phyloP scores from a whole-genome alignment of 1,140 invertebrate species.

The Meloidogyne hapla region DNA sequence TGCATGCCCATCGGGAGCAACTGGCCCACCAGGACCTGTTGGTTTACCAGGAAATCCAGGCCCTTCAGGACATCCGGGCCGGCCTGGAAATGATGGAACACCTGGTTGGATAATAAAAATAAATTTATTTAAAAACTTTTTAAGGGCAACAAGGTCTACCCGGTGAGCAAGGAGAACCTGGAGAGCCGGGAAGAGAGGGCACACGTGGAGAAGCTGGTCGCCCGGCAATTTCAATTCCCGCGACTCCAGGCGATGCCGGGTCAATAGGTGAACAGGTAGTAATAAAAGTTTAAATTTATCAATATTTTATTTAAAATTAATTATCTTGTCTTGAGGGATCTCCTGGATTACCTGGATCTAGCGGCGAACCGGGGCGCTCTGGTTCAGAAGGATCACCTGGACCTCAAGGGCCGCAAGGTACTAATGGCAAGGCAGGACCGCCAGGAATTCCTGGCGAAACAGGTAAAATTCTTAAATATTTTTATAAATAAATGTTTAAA shows the following conservation, averaged over 20 bases:
- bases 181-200: slow-evolving; percentile 57
- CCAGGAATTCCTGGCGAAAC: too few species aligned
- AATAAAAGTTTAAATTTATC: not conserved
- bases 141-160: slow-evolving; percentile 56
- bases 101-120: slow-evolving; percentile 33
- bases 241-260: slow-evolving; percentile 61
- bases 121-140: not conserved
- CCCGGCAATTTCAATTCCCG: slow-evolving; percentile 61
- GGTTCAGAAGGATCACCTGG: slow-evolving; percentile 51
- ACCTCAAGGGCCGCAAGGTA: slow-evolving; percentile 24
- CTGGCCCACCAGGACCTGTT: too few species aligned
- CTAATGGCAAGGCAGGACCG: too few species aligned
- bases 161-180: slow-evolving; percentile 50
- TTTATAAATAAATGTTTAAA: too few species aligned
- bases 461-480: too few species aligned
- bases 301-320: not conserved
- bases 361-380: slow-evolving; percentile 47
- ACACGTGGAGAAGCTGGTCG: slow-evolving; percentile 59
- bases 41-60: slow-evolving; percentile 1
- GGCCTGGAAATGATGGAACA: slow-evolving; percentile 56
- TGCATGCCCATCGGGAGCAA: slow-evolving; percentile 57
- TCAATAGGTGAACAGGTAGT: slow-evolving; percentile 52
- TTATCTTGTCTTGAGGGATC: slow-evolving; percentile 40
- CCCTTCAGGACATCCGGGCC: slow-evolving; percentile 41
- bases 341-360: slow-evolving; percentile 51